phyloP scores from a whole-genome alignment of 2,113 vertebrate species.

The Coreoperca whiteheadi region DNA sequence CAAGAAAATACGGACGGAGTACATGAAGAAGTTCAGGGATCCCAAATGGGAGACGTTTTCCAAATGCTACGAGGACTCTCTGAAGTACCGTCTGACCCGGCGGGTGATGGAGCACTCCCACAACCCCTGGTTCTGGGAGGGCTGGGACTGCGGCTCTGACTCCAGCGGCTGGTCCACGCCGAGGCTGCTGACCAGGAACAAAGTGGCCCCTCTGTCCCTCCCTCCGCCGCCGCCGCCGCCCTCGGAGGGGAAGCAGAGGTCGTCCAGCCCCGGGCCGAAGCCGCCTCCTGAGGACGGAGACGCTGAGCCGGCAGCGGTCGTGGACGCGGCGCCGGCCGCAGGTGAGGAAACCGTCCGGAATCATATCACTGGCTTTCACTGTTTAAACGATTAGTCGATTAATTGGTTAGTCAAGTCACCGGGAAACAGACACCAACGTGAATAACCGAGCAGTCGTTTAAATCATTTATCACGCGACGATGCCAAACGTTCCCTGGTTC shows the following conservation, averaged over 20 bases:
- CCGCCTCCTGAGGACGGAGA: slow-evolving; percentile 31
- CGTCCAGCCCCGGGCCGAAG: slow-evolving; percentile 1
- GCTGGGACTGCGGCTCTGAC: slow-evolving; percentile 85
- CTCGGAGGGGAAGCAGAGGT: slow-evolving; percentile 42
- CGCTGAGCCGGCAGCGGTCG: not conserved
- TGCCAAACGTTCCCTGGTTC: not conserved
- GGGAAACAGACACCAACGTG: not conserved
- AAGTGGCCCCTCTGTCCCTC: slow-evolving; percentile 61
- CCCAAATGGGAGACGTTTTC: slow-evolving; percentile 93
- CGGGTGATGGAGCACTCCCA: slow-evolving; percentile 93
- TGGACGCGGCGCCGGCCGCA: slow-evolving; percentile 29
- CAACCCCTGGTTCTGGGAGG: slow-evolving; percentile 92
- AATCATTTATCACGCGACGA: not conserved
- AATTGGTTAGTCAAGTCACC: not conserved
- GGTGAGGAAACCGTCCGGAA: slow-evolving; percentile 53
- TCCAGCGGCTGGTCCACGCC: slow-evolving; percentile 85
- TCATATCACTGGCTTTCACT: not conserved
- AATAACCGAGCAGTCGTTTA: not conserved
- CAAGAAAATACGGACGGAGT: slow-evolving; percentile 88
- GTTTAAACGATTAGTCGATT: not conserved
- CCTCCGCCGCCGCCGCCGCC: slow-evolving; percentile 58
- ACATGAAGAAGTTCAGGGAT: slow-evolving; percentile 95
- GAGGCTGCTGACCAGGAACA: slow-evolving; percentile 50
- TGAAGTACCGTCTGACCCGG: slow-evolving; percentile 90
- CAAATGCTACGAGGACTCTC: slow-evolving; percentile 92